Evolutionary conservation across 2,888 invertebrate species (phyloP).

Genomic region (Lithophane ornitopus): DNA sequence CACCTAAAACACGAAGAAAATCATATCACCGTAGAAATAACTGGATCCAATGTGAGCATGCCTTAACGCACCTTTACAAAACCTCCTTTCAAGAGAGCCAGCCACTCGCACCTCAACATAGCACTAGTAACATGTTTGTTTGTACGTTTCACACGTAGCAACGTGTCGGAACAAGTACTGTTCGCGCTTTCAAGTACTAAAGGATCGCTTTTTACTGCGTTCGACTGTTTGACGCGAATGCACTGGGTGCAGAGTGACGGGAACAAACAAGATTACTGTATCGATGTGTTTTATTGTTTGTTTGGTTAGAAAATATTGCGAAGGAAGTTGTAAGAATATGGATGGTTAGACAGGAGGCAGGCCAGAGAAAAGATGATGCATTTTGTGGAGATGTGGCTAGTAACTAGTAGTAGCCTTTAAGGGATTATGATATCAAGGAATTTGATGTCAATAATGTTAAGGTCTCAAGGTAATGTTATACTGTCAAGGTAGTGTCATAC

Average conservation of each 20-base stretch:
- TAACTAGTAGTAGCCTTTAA: no score
- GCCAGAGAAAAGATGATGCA: background rate
- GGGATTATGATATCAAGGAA: no score
- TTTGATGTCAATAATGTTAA: no score
- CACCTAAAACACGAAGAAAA: background rate
- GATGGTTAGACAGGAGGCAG: background rate
- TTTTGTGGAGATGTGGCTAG: no score
- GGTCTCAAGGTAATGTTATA: no score
- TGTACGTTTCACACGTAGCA: slow-evolving; percentile 84
- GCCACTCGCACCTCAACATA: slow-evolving; percentile 76
- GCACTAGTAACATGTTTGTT: slow-evolving; percentile 78
- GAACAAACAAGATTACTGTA: slow-evolving; percentile 56
- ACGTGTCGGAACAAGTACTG: slow-evolving; percentile 76
- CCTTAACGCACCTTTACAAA: slow-evolving; percentile 72
- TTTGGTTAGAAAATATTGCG: slow-evolving; percentile 7
- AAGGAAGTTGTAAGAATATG: no score
- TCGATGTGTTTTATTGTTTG: slow-evolving; percentile 13
- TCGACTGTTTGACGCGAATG: slow-evolving; percentile 67
- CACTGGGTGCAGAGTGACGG: slow-evolving; percentile 40
- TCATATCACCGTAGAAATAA: slow-evolving; percentile 17
- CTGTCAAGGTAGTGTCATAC: no score
- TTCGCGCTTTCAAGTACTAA: slow-evolving; percentile 79
- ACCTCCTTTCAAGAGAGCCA: slow-evolving; percentile 78
- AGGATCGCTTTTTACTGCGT: slow-evolving; percentile 80
- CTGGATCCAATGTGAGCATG: slow-evolving; percentile 32